Conservation (phyloP, 2,797 vertebrate species). For the Anomalospiza imberbis region DNA sequence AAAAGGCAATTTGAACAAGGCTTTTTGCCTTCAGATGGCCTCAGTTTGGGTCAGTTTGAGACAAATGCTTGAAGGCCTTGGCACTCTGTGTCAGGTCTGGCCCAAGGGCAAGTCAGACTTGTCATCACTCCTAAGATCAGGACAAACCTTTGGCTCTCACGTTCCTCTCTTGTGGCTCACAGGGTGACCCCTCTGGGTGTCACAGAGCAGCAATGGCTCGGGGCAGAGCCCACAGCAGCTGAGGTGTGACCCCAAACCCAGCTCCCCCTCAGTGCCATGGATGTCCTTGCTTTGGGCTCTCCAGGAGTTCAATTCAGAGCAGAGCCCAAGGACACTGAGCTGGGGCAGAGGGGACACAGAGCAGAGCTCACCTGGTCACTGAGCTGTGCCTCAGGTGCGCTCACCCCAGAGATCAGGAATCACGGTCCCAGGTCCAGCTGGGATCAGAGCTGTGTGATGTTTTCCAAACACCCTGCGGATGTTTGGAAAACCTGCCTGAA, state of each 20-base stretch:
- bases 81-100: background rate
- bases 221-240: background rate
- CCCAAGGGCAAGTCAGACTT: background rate
- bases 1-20: background rate
- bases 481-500: background rate
- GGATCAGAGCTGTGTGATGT: background rate
- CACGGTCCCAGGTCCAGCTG: background rate
- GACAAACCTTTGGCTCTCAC: background rate
- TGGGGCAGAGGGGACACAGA: too few relatives aligned
- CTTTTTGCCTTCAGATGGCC: background rate
- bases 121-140: background rate
- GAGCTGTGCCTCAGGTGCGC: too few relatives aligned
- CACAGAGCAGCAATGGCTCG: rapidly evolving
- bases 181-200: background rate
- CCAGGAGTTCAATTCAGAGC: background rate
- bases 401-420: background rate
- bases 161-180: background rate
- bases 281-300: background rate
- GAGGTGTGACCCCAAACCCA: background rate
- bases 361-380: background rate
- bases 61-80: background rate
- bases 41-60: background rate
- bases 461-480: too few relatives aligned
- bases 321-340: background rate
- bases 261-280: too few relatives aligned